These are phyloP conservation scores for Heterocephalus glaber DNA, from an alignment of 2,113 vertebrate species.

Conservation along the genomic window DNA sequence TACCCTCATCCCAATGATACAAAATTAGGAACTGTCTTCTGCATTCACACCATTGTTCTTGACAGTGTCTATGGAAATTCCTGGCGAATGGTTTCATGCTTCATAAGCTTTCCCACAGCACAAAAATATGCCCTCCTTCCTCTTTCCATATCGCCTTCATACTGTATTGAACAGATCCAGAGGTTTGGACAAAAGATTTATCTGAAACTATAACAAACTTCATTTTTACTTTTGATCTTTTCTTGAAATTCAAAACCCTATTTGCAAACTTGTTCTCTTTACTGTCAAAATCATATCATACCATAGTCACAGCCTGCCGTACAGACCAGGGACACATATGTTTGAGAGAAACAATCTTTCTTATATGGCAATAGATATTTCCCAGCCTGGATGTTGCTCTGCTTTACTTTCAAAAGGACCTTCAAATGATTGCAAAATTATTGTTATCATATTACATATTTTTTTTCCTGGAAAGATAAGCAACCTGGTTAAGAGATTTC, in stretches of 20 bases:
- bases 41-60: background rate
- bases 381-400: background rate
- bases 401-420: conserved; percentile 2
- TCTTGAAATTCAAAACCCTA: background rate
- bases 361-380: background rate
- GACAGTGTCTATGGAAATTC: background rate
- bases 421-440: background rate
- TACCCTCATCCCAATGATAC: background rate
- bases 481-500: conserved; percentile 21
- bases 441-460: background rate
- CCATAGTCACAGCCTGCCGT: background rate
- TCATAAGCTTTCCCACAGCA: background rate
- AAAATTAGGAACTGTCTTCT: background rate
- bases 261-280: background rate
- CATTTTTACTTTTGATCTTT: conserved; percentile 21
- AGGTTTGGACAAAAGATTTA: background rate
- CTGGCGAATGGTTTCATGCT: background rate
- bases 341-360: conserved; percentile 36
- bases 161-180: background rate
- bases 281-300: background rate
- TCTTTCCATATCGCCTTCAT: background rate
- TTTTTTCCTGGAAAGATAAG: conserved; percentile 14
- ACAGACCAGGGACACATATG: background rate
- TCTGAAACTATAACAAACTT: background rate
- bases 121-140: background rate